Percentiles rank a stretch among this genome's conserved stretches.
phyloP scores from a whole-genome alignment of 2,113 vertebrate genomes.

The Heptranchias perlo region DNA sequence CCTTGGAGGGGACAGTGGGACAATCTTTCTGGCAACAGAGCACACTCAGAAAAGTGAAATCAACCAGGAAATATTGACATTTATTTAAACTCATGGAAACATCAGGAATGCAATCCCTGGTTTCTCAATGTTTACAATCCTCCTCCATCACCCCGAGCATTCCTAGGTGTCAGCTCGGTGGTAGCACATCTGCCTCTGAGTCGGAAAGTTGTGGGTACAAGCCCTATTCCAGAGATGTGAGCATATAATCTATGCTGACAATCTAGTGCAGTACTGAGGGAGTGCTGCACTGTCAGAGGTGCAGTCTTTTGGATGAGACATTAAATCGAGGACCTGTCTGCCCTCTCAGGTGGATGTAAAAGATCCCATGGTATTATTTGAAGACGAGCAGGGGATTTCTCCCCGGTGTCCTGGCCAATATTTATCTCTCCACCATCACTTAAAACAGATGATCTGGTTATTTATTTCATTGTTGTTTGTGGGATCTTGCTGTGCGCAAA shows the following conservation, averaged over 20 bases:
- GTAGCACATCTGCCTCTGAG: neutral
- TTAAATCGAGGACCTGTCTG: neutral
- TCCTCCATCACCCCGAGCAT: neutral
- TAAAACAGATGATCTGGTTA: too few species aligned
- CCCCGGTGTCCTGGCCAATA: neutral
- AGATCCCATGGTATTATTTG: neutral
- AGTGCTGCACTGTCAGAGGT: neutral
- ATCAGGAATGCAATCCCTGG: neutral
- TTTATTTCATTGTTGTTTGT: neutral
- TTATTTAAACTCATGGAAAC: neutral
- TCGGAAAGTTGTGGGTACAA: neutral
- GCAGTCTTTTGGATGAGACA: neutral
- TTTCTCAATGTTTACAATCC: neutral
- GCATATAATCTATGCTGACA: neutral
- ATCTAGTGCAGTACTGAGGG: neutral
- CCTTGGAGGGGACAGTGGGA: neutral
- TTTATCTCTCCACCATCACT: neutral
- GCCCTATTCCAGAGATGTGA: neutral
- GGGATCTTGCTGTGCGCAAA: neutral
- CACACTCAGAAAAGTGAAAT: neutral
- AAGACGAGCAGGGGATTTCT: too few species aligned
- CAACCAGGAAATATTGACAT: neutral
- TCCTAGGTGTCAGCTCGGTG: neutral
- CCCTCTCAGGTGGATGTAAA: neutral
- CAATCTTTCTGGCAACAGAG: neutral